These are phyloP conservation scores for Dromococcyx pavoninus DNA, from an alignment of 2,797 vertebrate genomes.

Conservation along the genomic window DNA sequence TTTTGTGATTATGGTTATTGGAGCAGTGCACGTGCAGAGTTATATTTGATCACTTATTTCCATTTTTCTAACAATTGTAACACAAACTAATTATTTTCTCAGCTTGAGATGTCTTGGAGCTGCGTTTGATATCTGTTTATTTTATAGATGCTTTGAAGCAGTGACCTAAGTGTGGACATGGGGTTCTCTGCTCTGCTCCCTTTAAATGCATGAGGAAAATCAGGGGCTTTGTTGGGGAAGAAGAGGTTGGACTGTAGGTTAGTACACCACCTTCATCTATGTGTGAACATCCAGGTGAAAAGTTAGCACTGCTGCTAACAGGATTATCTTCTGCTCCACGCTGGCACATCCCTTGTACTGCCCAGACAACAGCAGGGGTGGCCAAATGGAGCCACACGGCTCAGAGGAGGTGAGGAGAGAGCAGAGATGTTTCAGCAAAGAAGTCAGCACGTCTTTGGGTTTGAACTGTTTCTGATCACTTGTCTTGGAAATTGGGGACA, in stretches of 20 bases:
- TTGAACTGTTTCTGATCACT: not conserved
- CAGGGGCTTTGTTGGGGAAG: not conserved
- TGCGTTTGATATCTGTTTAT: conserved; percentile 32
- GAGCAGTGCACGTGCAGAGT: not conserved
- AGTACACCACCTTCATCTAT: not conserved
- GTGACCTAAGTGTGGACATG: not conserved
- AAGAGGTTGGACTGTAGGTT: not conserved
- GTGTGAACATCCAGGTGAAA: not conserved
- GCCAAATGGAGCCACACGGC: rapidly evolving
- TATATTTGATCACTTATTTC: conserved; percentile 27
- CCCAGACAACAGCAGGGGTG: not conserved
- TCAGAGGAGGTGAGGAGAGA: not conserved
- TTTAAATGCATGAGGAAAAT: not conserved
- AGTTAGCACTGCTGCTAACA: not conserved
- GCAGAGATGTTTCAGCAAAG: not conserved
- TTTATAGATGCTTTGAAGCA: conserved; percentile 40
- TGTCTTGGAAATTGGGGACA: not conserved
- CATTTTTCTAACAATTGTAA: conserved; percentile 45
- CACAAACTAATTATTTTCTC: conserved; percentile 66
- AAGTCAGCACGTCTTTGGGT: rapidly evolving
- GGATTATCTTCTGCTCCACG: not conserved
- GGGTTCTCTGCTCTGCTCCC: not conserved
- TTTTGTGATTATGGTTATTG: not conserved
- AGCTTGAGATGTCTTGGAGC: conserved; percentile 32
- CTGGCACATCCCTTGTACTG: not conserved